Percentiles rank a stretch among this genome's conserved stretches.
Conservation (phyloP, 2,113 vertebrate genomes). For the Bos indicus region DNA sequence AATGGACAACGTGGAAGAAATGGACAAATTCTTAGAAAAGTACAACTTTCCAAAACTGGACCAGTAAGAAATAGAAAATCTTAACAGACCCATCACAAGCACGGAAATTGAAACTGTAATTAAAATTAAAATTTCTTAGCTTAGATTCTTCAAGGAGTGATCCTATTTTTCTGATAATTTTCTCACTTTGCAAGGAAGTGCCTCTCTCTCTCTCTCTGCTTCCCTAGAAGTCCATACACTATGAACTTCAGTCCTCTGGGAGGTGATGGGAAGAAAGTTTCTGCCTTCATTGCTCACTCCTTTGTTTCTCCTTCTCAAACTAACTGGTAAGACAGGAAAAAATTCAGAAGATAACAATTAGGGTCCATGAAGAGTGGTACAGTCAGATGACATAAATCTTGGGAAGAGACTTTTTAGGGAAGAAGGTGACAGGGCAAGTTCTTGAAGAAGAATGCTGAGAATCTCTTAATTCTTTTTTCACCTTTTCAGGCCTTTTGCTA, state of each 20-base stretch:
- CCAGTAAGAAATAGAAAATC: too few species aligned
- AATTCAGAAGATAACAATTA: not conserved
- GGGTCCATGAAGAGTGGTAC: not conserved
- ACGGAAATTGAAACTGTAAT: too few species aligned
- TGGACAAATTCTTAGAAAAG: too few species aligned
- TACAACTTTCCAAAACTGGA: too few species aligned
- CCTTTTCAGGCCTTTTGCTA: not conserved
- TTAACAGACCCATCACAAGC: too few species aligned
- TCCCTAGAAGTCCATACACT: not conserved
- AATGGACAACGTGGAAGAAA: too few species aligned
- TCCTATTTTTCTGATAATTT: not conserved
- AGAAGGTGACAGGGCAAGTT: not conserved
- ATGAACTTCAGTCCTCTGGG: not conserved
- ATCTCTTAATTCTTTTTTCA: not conserved
- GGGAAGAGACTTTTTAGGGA: not conserved
- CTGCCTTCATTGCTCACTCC: not conserved
- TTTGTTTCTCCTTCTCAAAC: not conserved
- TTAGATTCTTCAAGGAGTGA: not conserved
- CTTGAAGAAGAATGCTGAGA: not conserved
- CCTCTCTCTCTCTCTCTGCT: not conserved
- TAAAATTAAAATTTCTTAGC: not conserved
- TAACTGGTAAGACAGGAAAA: not conserved
- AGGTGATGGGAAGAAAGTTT: not conserved
- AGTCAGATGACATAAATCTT: not conserved
- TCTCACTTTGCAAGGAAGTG: not conserved